Evolutionary conservation across 2,888 invertebrate species (phyloP), one percentile per base, ranked within the genome.

Genomic region (Perdita meconis): DNA sequence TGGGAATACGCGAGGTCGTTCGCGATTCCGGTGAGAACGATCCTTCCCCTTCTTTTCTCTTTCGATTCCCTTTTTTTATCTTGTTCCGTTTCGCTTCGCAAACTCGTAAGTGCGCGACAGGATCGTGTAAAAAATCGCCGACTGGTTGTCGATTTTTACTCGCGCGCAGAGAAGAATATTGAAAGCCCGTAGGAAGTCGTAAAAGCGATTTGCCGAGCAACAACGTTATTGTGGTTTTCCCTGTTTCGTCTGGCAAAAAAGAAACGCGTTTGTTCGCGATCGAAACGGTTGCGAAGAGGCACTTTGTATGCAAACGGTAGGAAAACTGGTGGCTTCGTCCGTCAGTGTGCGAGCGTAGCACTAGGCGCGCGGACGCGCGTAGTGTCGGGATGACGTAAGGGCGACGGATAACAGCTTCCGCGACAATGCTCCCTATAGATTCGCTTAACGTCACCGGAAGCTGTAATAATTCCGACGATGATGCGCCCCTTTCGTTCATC

Each of bases 371-470:
- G 19, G 68, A 81, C 75, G 68, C 72, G 71, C 66, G 63, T 40
- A 22, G 78, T 51, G 68, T 47, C 61, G 59, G 59, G 81, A 73
- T 89, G 88, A 88, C 82, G 86, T 69, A 86, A 88, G 79, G 77
- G 66, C 79, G 77, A 83, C 83, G 82, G 85, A 82, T 78, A 80
- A 74, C 84, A 83, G 84, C 86, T 86, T 86, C 86, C 87, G 85
- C 65, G 84, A 74, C 76, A 60, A 53, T 80, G 83, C 80, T 83
- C 83, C 80, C 84, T 85, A 86, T 88, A 85, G 89, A 88, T 89
- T 87, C 87, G 87, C 86, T 88, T 86, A 85, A 87, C 79, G 70
- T 81, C 83, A 82, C 87, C 89, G 91, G 91, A 90, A 90, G 87
- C 84, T 86, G 88, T 88, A 90, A 89, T 90, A 89, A 89, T 88